Percentiles rank a stretch among this genome's conserved stretches.
Conservation (phyloP, 2,888 invertebrate species). For the Orthosia gothica region DNA sequence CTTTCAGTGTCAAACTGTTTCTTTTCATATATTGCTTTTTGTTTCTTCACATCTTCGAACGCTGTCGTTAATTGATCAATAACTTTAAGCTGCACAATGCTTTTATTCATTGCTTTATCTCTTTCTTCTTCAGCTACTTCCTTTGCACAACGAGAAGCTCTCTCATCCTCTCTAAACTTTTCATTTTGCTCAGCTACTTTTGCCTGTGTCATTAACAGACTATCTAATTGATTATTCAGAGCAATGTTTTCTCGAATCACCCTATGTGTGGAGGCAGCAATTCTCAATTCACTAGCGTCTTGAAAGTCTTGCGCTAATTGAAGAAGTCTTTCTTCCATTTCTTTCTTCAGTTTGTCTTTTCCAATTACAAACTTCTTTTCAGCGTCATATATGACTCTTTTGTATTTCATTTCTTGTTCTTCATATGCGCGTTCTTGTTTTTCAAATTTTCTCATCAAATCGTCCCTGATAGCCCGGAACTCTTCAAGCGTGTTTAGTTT, state of each 20-base stretch:
- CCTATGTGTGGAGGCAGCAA: slow-evolving; percentile 97
- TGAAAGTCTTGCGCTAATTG: slow-evolving; percentile 96
- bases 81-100: slow-evolving; percentile 92
- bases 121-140: slow-evolving; percentile 92
- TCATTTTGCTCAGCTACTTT: slow-evolving; percentile 92
- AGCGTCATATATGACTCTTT: slow-evolving; percentile 94
- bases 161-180: slow-evolving; percentile 92
- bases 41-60: slow-evolving; percentile 90
- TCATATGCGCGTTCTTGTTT: slow-evolving; percentile 94
- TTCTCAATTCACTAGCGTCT: slow-evolving; percentile 96
- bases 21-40: slow-evolving; percentile 86
- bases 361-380: slow-evolving; percentile 95
- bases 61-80: slow-evolving; percentile 92
- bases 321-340: slow-evolving; percentile 95
- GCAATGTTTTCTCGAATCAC: slow-evolving; percentile 96
- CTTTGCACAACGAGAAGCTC: slow-evolving; percentile 89
- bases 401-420: slow-evolving; percentile 95
- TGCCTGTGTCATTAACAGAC: slow-evolving; percentile 92
- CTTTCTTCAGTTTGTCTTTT: slow-evolving; percentile 96
- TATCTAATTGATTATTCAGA: slow-evolving; percentile 95
- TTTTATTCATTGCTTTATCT: slow-evolving; percentile 92
- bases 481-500: slow-evolving; percentile 98
- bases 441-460: slow-evolving; percentile 96
- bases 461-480: slow-evolving; percentile 96
- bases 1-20: slow-evolving; percentile 83